A percentile compares a stretch with the other conserved stretches of the same genome.
Conservation (phyloP, 2,113 vertebrate genomes). For the Myanophis thanlyinensis region DNA sequence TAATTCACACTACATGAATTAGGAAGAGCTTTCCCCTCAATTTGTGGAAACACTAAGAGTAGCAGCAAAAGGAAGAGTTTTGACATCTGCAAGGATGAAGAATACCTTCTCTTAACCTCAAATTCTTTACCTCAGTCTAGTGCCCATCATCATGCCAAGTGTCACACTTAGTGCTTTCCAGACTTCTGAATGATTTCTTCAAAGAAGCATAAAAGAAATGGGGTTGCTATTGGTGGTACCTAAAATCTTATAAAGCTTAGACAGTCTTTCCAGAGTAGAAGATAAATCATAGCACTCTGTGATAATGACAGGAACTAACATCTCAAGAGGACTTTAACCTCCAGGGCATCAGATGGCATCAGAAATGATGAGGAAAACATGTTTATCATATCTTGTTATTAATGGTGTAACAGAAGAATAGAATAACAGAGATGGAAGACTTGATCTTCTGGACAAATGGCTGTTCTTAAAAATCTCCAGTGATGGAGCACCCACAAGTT, state of each 20-base stretch:
- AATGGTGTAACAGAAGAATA: background rate
- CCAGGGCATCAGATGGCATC: background rate
- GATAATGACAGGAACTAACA: background rate
- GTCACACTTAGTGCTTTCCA: background rate
- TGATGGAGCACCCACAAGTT: background rate
- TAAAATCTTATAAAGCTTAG: background rate
- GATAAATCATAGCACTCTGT: background rate
- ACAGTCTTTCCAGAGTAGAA: background rate
- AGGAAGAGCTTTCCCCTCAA: background rate
- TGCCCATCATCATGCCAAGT: background rate
- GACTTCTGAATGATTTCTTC: background rate
- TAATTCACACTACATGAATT: background rate
- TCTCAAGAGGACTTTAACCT: background rate
- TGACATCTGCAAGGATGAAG: background rate
- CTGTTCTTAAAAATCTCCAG: background rate
- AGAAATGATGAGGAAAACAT: background rate
- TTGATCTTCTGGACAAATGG: background rate
- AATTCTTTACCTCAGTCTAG: background rate
- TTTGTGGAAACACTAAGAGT: background rate
- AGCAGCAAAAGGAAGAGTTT: background rate
- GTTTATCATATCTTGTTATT: background rate
- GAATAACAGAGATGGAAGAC: background rate
- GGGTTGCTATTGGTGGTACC: too few species aligned
- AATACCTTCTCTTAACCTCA: background rate
- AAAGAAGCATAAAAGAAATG: background rate